phyloP scores from a whole-genome alignment of 2,888 invertebrate species.

The Elysia crispata region DNA sequence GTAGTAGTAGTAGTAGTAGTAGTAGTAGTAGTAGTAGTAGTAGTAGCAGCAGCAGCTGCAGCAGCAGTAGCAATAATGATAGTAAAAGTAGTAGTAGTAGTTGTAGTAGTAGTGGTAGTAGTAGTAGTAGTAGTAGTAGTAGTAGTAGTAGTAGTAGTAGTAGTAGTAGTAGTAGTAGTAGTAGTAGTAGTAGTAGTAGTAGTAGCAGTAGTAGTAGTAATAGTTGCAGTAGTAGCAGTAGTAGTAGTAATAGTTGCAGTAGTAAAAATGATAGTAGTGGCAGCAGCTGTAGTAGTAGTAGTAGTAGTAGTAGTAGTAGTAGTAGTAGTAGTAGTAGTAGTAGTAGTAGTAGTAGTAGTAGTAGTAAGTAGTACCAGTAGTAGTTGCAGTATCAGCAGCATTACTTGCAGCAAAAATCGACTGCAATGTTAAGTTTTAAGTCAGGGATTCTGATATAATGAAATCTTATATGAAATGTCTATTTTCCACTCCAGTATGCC shows the following conservation, averaged over 20 bases:
- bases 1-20: constrained; percentile 27
- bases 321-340: neutral
- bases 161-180: constrained; percentile 30
- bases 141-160: constrained; percentile 37
- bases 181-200: constrained; percentile 21
- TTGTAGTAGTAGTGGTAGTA: constrained; percentile 9
- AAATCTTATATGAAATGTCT: too few species aligned
- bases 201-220: too few species aligned
- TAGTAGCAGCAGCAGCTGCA: constrained; percentile 29
- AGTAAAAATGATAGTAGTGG: too few species aligned
- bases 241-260: too few species aligned
- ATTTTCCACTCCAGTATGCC: too few species aligned
- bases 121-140: constrained; percentile 34
- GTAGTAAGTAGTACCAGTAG: too few species aligned
- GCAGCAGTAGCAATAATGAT: too few species aligned
- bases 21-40: constrained; percentile 25
- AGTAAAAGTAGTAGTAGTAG: constrained; percentile 31
- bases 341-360: constrained; percentile 12
- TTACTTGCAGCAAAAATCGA: too few species aligned
- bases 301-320: constrained; percentile 6
- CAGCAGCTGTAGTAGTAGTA: neutral
- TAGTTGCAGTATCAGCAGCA: too few species aligned
- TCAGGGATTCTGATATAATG: neutral
- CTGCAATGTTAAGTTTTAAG: too few species aligned
- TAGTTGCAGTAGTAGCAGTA: too few species aligned